These are phyloP conservation scores for Xestia ashworthii DNA, from an alignment of 2,888 invertebrate species.

Conservation along the genomic window DNA sequence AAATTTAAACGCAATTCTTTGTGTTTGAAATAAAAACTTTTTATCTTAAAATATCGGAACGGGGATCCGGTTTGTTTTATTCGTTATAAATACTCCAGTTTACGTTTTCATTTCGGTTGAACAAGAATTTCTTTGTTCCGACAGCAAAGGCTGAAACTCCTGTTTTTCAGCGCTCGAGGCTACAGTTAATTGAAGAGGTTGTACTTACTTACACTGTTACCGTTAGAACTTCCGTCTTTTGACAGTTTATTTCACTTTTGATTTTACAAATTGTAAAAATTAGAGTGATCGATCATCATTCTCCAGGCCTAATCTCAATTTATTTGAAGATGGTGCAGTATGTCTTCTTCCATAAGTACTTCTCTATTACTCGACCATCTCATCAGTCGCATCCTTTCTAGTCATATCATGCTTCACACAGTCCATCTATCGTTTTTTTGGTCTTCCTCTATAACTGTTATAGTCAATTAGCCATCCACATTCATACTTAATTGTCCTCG, in stretches of 20 bases:
- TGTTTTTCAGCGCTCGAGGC: neutral
- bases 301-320: too few relatives aligned
- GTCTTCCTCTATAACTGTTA: too few relatives aligned
- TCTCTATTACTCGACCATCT: too few relatives aligned
- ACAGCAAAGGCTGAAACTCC: neutral
- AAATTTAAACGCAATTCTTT: constrained; percentile 22
- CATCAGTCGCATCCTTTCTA: too few relatives aligned
- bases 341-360: too few relatives aligned
- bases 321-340: too few relatives aligned
- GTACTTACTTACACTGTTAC: neutral
- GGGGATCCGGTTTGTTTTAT: constrained; percentile 15
- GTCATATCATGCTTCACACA: too few relatives aligned
- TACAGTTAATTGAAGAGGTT: neutral
- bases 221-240: neutral
- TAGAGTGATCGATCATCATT: neutral
- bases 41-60: constrained; percentile 31
- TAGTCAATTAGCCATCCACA: too few relatives aligned
- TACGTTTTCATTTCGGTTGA: neutral
- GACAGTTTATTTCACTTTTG: neutral
- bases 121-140: constrained; percentile 10
- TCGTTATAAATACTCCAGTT: constrained; percentile 1
- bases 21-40: constrained; percentile 6
- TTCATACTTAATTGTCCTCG: too few relatives aligned
- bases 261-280: neutral
- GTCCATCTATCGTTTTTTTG: too few relatives aligned